Evolutionary conservation across 2,888 invertebrate genomes (phyloP).

Genomic region (Luperina testacea): DNA sequence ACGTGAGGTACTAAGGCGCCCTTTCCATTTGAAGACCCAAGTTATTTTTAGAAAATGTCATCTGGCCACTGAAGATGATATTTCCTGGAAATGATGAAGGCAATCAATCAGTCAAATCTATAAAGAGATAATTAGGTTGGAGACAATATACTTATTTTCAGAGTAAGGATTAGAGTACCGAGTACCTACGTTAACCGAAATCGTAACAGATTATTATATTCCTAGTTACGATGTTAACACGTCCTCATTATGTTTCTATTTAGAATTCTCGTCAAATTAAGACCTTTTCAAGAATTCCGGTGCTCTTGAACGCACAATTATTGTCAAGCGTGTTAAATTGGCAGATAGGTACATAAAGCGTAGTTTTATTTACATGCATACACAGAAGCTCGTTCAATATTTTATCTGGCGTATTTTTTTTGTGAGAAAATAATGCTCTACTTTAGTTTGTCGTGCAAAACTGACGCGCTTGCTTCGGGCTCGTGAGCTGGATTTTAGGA

Average conservation of each 20-base stretch:
- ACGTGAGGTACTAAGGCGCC: slow-evolving; percentile 34
- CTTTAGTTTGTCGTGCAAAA: slow-evolving; percentile 22
- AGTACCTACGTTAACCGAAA: neutral
- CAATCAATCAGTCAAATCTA: slow-evolving; percentile 42
- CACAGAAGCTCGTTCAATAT: slow-evolving; percentile 12
- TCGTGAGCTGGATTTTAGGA: neutral
- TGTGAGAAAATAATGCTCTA: slow-evolving; percentile 10
- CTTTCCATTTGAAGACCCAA: slow-evolving; percentile 29
- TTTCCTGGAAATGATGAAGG: slow-evolving; percentile 40
- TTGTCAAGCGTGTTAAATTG: slow-evolving; percentile 39
- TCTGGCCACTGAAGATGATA: slow-evolving; percentile 24
- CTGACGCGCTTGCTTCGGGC: neutral
- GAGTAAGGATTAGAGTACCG: neutral
- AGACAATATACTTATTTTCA: slow-evolving; percentile 15
- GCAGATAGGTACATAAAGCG: slow-evolving; percentile 21
- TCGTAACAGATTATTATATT: neutral
- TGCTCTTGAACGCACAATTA: slow-evolving; percentile 38
- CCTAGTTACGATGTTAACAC: neutral
- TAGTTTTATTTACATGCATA: slow-evolving; percentile 49
- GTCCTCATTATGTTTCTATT: neutral
- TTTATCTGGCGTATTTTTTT: slow-evolving; percentile 24
- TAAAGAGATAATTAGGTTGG: slow-evolving; percentile 30
- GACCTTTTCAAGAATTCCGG: slow-evolving; percentile 32
- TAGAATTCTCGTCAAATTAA: slow-evolving; percentile 22
- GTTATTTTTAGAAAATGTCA: slow-evolving; percentile 56